Conservation (phyloP, 2,888 invertebrate species). For the Limnephilus marmoratus region DNA sequence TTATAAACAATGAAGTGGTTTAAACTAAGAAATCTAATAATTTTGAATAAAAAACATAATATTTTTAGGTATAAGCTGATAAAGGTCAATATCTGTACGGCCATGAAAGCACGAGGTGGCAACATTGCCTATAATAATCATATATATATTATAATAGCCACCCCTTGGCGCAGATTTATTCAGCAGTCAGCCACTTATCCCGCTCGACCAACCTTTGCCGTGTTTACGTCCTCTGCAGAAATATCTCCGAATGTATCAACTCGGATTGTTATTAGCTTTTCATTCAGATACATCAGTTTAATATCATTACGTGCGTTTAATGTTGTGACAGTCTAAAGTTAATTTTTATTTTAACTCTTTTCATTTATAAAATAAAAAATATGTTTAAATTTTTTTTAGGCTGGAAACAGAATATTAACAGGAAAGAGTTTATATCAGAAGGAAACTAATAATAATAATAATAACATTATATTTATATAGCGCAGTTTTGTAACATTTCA, state of each 20-base stretch:
- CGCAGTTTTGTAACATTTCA: too few species aligned
- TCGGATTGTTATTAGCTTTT: not conserved
- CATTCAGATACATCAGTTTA: not conserved
- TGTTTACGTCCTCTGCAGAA: conserved; percentile 30
- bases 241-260: conserved; percentile 5
- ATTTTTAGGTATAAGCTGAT: too few species aligned
- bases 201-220: conserved; percentile 38
- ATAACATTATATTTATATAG: too few species aligned
- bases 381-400: too few species aligned
- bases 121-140: not conserved
- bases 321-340: not conserved
- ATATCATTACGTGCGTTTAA: not conserved
- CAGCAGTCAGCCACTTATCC: not conserved
- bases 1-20: too few species aligned
- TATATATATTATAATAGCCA: not conserved
- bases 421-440: too few species aligned
- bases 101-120: not conserved
- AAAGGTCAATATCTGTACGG: not conserved
- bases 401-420: too few species aligned
- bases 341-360: not conserved
- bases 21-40: too few species aligned
- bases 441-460: too few species aligned
- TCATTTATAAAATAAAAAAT: too few species aligned
- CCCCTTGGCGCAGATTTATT: conserved; percentile 32
- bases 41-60: not conserved